phyloP scores from a whole-genome alignment of 2,888 invertebrate species.

The Drosophila kuntzei region DNA sequence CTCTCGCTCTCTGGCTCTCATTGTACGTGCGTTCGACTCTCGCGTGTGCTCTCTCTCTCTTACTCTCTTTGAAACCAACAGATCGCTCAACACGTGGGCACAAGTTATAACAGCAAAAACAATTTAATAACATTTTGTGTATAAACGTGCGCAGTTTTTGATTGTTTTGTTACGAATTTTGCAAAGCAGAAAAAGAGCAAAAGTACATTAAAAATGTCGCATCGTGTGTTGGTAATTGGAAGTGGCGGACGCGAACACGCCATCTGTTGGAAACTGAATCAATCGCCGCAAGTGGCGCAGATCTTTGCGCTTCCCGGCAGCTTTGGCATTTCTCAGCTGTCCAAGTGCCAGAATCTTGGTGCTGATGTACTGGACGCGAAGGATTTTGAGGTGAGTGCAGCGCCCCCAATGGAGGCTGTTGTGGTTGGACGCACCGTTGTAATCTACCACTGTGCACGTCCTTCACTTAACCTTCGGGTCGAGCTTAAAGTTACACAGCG shows the following conservation, averaged over 20 bases:
- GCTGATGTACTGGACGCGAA: slow-evolving; percentile 84
- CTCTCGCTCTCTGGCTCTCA: slow-evolving; percentile 5
- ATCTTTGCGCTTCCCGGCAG: slow-evolving; percentile 96
- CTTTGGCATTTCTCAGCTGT: slow-evolving; percentile 89
- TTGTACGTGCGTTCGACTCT: slow-evolving; percentile 10
- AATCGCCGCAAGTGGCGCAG: slow-evolving; percentile 90
- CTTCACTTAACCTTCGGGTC: slow-evolving; percentile 62
- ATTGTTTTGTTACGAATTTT: slow-evolving; percentile 16
- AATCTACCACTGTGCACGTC: slow-evolving; percentile 21
- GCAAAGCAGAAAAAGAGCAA: background rate
- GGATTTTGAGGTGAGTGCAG: slow-evolving; percentile 89
- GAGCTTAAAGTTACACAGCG: slow-evolving; percentile 44
- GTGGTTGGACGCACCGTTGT: slow-evolving; percentile 4
- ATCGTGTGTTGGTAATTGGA: slow-evolving; percentile 93
- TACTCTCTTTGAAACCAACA: slow-evolving; percentile 11
- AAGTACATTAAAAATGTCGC: slow-evolving; percentile 67
- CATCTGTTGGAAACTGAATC: slow-evolving; percentile 95
- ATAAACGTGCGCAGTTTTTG: slow-evolving; percentile 46
- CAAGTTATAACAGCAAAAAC: slow-evolving; percentile 18
- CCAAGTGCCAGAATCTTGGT: slow-evolving; percentile 88
- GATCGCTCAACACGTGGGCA: slow-evolving; percentile 65
- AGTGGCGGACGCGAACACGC: slow-evolving; percentile 98
- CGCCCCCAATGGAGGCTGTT: slow-evolving; percentile 17
- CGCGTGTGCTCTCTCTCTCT: background rate
- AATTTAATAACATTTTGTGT: slow-evolving; percentile 23